A percentile compares a stretch with the other conserved stretches of the same genome.
phyloP scores from a whole-genome alignment of 1,140 invertebrate species.

The Berghia stephanieae region DNA sequence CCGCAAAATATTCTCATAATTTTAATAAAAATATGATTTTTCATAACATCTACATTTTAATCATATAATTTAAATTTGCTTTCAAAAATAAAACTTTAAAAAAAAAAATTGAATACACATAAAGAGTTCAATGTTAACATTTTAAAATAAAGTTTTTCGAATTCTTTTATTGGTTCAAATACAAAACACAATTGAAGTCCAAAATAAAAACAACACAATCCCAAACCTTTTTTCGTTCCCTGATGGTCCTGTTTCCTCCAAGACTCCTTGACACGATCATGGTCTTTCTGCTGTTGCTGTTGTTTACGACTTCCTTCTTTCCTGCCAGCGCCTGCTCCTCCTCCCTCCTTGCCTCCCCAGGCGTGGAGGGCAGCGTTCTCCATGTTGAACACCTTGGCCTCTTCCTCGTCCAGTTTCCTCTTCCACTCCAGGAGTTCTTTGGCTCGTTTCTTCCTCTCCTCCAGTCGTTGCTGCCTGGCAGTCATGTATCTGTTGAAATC shows the following conservation, averaged over 20 bases:
- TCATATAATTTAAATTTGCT: no score
- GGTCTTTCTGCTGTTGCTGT: conserved; percentile 8
- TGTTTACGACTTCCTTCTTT: no score
- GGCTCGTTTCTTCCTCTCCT: conserved; percentile 61
- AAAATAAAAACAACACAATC: not conserved
- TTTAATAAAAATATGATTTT: no score
- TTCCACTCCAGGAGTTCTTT: conserved; percentile 66
- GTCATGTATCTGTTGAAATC: conserved; percentile 60
- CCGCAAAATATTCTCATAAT: no score
- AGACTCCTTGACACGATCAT: not conserved
- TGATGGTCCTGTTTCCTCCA: conserved; percentile 11
- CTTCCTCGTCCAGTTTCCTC: conserved; percentile 62
- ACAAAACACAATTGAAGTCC: no score
- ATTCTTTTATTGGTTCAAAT: no score
- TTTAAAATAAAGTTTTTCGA: no score
- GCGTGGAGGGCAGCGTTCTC: conserved; percentile 60
- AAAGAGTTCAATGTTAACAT: no score
- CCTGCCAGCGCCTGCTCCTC: not conserved
- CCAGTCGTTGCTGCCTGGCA: conserved; percentile 59
- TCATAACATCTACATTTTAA: no score
- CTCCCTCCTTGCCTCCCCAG: conserved; percentile 34
- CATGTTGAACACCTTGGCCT: conserved; percentile 58
- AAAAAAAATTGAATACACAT: no score
- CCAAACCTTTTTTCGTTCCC: conserved; percentile 31
- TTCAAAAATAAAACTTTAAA: no score